phyloP scores from a whole-genome alignment of 37 sponge, comb jelly and placozoan species.

The Theonella swinhoei region DNA sequence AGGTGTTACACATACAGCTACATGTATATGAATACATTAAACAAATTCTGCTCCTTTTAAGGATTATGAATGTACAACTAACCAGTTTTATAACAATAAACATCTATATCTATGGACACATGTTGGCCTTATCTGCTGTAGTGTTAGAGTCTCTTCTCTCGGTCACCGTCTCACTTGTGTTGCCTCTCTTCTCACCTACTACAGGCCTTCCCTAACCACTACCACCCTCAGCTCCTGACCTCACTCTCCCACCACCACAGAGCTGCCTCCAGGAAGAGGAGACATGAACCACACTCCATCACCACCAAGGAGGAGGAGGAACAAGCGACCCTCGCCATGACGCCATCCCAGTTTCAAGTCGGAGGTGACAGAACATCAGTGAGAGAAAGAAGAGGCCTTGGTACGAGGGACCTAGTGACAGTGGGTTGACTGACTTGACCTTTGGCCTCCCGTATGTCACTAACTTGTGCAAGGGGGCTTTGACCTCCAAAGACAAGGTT shows the following conservation, averaged over 20 bases:
- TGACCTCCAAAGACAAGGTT: background rate
- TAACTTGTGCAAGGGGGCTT: background rate
- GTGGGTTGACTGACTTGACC: background rate
- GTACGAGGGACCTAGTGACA: conserved; percentile 34
- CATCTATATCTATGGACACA: no score
- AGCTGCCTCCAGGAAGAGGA: background rate
- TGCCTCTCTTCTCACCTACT: no score
- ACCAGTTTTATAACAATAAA: no score
- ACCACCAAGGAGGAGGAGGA: conserved; percentile 50
- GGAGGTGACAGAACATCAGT: background rate
- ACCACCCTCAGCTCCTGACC: conserved; percentile 25
- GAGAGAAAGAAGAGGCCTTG: background rate
- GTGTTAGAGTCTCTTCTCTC: no score
- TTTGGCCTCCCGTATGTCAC: background rate
- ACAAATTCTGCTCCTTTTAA: no score
- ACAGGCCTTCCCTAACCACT: conserved; percentile 42
- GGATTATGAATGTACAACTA: no score
- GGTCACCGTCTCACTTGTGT: no score
- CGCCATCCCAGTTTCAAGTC: background rate
- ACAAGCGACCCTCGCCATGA: no score
- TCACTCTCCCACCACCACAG: background rate
- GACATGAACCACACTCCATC: background rate
- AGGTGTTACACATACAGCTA: no score
- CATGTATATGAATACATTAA: no score
- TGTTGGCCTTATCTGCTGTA: no score